These are phyloP conservation scores for Tipula helvola DNA, from an alignment of 2,888 invertebrate species.

Conservation along the genomic window DNA sequence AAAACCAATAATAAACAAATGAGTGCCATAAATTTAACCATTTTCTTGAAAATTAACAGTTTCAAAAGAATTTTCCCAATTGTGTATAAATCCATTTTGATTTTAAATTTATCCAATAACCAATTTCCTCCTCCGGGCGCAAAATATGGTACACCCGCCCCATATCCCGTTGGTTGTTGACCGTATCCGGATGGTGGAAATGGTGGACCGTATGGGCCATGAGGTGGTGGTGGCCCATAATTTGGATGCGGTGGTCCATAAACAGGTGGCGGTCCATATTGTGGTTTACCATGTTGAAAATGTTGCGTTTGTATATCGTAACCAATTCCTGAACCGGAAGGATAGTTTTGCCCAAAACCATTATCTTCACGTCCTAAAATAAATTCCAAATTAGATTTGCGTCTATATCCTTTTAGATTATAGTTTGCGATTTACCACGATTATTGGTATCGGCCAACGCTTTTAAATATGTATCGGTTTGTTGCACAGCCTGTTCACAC, in stretches of 20 bases:
- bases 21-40: slow-evolving; percentile 65
- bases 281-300: neutral
- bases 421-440: neutral
- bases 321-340: neutral
- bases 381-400: neutral
- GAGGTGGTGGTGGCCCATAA: slow-evolving; percentile 38
- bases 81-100: slow-evolving; percentile 58
- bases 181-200: slow-evolving; percentile 30
- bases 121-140: slow-evolving; percentile 32
- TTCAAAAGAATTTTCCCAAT: slow-evolving; percentile 64
- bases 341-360: neutral
- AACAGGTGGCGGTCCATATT: slow-evolving; percentile 25
- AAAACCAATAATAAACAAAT: slow-evolving; percentile 63
- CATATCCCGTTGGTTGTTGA: slow-evolving; percentile 16
- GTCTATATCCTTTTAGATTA: neutral
- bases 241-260: slow-evolving; percentile 33
- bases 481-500: neutral
- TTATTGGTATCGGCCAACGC: neutral
- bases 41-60: slow-evolving; percentile 65
- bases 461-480: neutral
- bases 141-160: slow-evolving; percentile 40
- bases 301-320: slow-evolving; percentile 24
- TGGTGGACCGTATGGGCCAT: slow-evolving; percentile 36
- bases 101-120: slow-evolving; percentile 51
- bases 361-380: slow-evolving; percentile 6